Base-by-base conservation (phyloP, 2,797 vertebrate genomes). In the Sebastiscus albofasciatus region DNA sequence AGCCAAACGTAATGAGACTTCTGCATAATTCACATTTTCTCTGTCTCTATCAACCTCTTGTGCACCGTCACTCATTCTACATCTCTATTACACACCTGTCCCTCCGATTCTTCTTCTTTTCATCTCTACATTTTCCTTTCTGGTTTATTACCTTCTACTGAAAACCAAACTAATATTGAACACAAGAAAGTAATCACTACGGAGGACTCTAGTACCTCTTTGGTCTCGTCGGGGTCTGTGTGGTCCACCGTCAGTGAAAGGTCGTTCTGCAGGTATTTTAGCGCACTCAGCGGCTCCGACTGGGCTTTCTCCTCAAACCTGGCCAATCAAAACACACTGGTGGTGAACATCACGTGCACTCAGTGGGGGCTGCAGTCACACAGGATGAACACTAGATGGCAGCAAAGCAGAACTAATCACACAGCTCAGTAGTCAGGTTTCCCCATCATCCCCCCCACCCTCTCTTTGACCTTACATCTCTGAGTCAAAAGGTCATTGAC, bases 231-330 rank as follows among this genome's bases (percentile, higher is more conserved):
- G 0, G 98, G 98, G 94, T 99, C 97, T 0, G 97, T 97, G 94
- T 99, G 99, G 96, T 99, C 99, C 94, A 99, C 99, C 0, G 98
- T 99, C 75, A 98, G 95, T 4, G 97, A 99, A 72, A 99, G 95
- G 89, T 99, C 98, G 5, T 99, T 99, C 94, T 99, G 99, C 87
- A 99, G 96, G 90, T 99, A 99, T 89, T 98, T 99, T 78, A 99
- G 96, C 55, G 99, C 99, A 88, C 92, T 98, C 61, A 99, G 95
- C 3, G 99, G 99, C 83, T 99, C 99, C 0, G 97, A 96, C 80
- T 98, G 98, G 85, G 99, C 99, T 87, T 98, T 99, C 90, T 99
- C 99, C 94, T 99, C 98, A 94, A 99, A 99, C 91, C 99, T 99
- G 91, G 27, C 2, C 34, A 85, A 81, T 62, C 77, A 68, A 31